Conservation (phyloP, 2,888 invertebrate species). For the Nephrocerus scutellatus region DNA sequence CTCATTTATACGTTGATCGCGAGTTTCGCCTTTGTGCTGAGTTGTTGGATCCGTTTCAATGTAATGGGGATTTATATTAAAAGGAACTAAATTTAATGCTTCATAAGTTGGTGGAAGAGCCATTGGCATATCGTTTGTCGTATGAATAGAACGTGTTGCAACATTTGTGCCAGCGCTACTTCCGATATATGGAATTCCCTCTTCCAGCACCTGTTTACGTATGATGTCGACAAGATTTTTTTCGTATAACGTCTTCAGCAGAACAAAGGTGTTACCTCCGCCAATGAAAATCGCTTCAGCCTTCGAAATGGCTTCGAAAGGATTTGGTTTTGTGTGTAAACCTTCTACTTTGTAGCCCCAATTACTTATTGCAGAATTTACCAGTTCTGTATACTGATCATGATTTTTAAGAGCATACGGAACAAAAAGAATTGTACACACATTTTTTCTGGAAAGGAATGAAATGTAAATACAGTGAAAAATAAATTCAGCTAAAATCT, state of each 20-base stretch:
- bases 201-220: conserved; percentile 54
- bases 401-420: conserved; percentile 67
- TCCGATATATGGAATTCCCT: conserved; percentile 66
- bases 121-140: conserved; percentile 86
- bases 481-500: conserved; percentile 35
- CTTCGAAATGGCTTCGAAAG: conserved; percentile 52
- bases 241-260: conserved; percentile 65
- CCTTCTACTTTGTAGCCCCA: conserved; percentile 63
- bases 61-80: conserved; percentile 83
- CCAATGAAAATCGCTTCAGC: conserved; percentile 70
- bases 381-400: conserved; percentile 58
- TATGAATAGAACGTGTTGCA: conserved; percentile 69
- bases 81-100: conserved; percentile 66
- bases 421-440: conserved; percentile 61
- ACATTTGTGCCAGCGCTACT: conserved; percentile 80
- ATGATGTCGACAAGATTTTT: conserved; percentile 58
- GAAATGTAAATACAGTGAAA: conserved; percentile 1
- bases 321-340: conserved; percentile 56
- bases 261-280: conserved; percentile 73
- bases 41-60: conserved; percentile 54
- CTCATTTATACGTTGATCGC: conserved; percentile 65
- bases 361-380: conserved; percentile 53
- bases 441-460: conserved; percentile 53
- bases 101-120: conserved; percentile 64
- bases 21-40: conserved; percentile 70